Conservation (phyloP, 2,797 vertebrate genomes). For the Borostomias antarcticus region DNA sequence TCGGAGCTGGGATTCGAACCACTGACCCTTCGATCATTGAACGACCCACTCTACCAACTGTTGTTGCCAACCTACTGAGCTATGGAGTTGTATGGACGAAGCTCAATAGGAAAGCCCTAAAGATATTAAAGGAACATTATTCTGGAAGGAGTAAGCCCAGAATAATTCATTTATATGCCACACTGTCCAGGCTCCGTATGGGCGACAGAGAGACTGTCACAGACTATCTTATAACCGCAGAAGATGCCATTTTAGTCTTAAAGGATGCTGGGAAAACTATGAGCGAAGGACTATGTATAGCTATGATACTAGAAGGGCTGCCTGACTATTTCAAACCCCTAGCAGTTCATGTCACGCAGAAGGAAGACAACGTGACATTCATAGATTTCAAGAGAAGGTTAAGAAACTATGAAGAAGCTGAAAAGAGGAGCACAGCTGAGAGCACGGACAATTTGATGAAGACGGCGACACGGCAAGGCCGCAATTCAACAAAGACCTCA, state of each 20-base stretch:
- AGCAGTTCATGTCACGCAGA: slow-evolving; percentile 32
- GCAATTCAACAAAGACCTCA: neutral
- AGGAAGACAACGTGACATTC: slow-evolving; percentile 30
- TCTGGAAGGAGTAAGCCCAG: neutral
- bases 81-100: too few relatives aligned
- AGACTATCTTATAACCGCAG: neutral
- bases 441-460: slow-evolving; percentile 30
- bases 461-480: neutral
- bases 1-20: too few relatives aligned
- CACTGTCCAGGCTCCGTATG: neutral
- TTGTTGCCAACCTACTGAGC: too few relatives aligned
- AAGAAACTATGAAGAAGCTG: slow-evolving; percentile 16
- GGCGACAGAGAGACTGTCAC: neutral
- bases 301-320: neutral
- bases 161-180: neutral
- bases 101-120: too few relatives aligned
- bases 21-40: too few relatives aligned
- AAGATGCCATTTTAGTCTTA: neutral
- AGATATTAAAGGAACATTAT: neutral
- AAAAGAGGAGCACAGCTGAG: neutral
- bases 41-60: too few relatives aligned
- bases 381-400: slow-evolving; percentile 45
- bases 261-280: neutral
- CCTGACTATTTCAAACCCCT: slow-evolving; percentile 11
- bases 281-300: slow-evolving; percentile 3